Percentiles rank a stretch among this genome's conserved stretches.
These are phyloP conservation scores for Fistularia commersonii DNA, from an alignment of 2,797 vertebrate species.

Conservation along the genomic window DNA sequence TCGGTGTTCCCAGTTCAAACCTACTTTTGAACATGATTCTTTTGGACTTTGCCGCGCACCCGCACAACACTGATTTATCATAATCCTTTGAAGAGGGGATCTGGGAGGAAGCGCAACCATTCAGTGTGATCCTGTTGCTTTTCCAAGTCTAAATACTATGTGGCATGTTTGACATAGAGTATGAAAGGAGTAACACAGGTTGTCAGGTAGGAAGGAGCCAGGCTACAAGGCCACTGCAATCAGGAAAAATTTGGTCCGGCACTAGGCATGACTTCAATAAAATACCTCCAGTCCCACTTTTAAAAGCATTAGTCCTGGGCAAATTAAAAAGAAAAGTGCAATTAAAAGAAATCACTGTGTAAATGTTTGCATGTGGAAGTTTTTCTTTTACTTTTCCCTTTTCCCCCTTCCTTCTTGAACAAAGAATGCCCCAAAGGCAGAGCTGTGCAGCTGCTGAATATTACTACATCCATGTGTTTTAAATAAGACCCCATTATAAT, in stretches of 20 bases:
- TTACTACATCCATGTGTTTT: slow-evolving; percentile 82
- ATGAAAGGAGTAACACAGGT: slow-evolving; percentile 63
- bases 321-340: slow-evolving; percentile 85
- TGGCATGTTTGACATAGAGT: slow-evolving; percentile 73
- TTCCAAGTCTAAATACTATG: slow-evolving; percentile 50
- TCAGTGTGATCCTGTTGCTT: slow-evolving; percentile 34
- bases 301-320: slow-evolving; percentile 82
- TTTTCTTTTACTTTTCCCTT: slow-evolving; percentile 65
- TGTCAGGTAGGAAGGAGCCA: slow-evolving; percentile 73
- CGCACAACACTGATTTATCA: slow-evolving; percentile 45
- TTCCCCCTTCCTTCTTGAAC: slow-evolving; percentile 64
- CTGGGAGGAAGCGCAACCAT: slow-evolving; percentile 50
- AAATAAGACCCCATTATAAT: slow-evolving; percentile 83
- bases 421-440: slow-evolving; percentile 76
- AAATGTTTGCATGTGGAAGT: slow-evolving; percentile 88
- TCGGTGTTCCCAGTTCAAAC: slow-evolving; percentile 45
- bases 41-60: slow-evolving; percentile 33
- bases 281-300: slow-evolving; percentile 77
- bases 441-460: slow-evolving; percentile 77
- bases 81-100: slow-evolving; percentile 60
- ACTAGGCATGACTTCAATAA: slow-evolving; percentile 79
- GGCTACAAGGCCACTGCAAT: slow-evolving; percentile 63
- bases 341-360: slow-evolving; percentile 87
- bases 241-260: slow-evolving; percentile 64
- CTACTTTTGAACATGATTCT: slow-evolving; percentile 49